Evolutionary conservation across 2,888 invertebrate species (phyloP), one percentile per base, ranked within the genome.

Genomic region (Sinotaia quadrata): DNA sequence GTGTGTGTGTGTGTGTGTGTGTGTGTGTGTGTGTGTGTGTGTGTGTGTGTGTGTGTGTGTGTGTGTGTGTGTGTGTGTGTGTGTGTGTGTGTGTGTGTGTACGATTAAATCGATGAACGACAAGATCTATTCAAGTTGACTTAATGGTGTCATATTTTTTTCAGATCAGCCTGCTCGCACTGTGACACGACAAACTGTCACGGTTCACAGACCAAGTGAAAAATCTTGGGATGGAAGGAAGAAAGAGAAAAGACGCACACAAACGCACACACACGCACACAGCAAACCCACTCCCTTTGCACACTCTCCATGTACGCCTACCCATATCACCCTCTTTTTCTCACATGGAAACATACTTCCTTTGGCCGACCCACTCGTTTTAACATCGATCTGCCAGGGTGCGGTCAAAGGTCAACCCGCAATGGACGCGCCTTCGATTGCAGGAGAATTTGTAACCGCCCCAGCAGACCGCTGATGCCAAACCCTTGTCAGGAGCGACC

Each of bases 401-500:
- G 36, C 33, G 34, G 49, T 56, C 18, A 34, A 52, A 37, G 71
- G 63, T 67, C 63, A 71, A 51, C 57, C 5, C 15, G 47, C 51
- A 59, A 58, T 58, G 67, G 71, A 62, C 62, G 63, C 44, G 27
- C 47, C 47, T 59, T 67, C 59, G 63, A 71, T 67, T 63, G 67
- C 61, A 52, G 29, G 59, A 59, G 62, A 67, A 71, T 63, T 58
- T 61, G 57, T 58, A 67, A 47, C 49, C 34, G 51, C 27, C 36
- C 56, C 41, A 60, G 37, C 70, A 70, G 60, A 70, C 54, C 52
- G 21, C 54, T 44, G 49, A 52, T 67, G 66, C 66, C 66, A 52
- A 18, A 51, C 29, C 27, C 68, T 57, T 72, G 66, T 72, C 72
- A 72, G 66, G 63, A 62, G 47, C 24, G 21, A 54, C 69, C 60